Percentiles rank a stretch among this genome's conserved stretches.
Conservation (phyloP, 2,113 vertebrate species). For the Struthio camelus region DNA sequence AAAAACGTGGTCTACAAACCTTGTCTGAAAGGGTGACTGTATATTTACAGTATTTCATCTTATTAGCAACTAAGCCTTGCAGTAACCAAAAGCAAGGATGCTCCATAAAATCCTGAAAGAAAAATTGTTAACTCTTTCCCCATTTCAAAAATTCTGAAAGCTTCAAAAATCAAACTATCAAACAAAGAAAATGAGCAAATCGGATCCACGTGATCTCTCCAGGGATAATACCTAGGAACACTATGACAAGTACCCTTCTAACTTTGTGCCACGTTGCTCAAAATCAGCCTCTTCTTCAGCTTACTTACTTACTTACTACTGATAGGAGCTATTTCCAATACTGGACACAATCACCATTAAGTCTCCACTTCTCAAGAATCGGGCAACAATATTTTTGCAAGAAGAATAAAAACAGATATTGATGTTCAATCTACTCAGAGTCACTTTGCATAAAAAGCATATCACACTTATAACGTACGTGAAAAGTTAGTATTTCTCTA, state of each 20-base stretch:
- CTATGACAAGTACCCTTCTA: background rate
- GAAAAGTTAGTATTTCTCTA: background rate
- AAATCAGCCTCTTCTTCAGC: background rate
- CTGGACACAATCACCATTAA: background rate
- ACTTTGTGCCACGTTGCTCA: background rate
- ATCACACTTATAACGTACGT: background rate
- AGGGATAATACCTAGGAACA: background rate
- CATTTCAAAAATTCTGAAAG: background rate
- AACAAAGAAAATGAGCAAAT: background rate
- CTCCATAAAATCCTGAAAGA: background rate
- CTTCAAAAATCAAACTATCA: background rate
- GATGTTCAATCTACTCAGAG: background rate
- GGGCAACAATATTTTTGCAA: background rate
- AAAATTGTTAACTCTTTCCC: background rate
- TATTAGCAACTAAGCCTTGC: background rate
- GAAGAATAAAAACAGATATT: background rate
- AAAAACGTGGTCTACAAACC: background rate
- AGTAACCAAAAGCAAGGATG: background rate
- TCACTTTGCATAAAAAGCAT: background rate
- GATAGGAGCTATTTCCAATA: background rate
- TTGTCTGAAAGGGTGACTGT: background rate
- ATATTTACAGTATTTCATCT: background rate
- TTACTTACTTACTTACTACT: no score
- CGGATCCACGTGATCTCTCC: background rate
- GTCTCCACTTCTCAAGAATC: background rate